phyloP scores from a whole-genome alignment of 2,888 invertebrate genomes.

The Dolichopus griseipennis region DNA sequence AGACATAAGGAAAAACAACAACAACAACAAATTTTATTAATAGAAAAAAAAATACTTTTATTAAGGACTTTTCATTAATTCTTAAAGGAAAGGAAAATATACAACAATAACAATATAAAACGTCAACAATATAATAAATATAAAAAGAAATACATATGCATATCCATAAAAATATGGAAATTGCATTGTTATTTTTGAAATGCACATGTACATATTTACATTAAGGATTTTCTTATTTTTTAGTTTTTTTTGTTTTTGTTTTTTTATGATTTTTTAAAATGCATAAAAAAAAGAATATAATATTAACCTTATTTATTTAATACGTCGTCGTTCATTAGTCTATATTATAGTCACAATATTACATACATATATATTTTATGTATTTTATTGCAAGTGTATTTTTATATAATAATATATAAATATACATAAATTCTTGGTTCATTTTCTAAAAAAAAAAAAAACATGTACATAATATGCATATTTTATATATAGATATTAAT shows the following conservation, averaged over 20 bases:
- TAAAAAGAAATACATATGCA: not conserved
- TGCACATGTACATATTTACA: not conserved
- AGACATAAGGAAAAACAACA: not conserved
- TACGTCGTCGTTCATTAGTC: not conserved
- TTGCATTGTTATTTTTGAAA: not conserved
- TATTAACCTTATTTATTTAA: not conserved
- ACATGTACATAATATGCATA: too few relatives aligned
- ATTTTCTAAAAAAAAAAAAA: too few relatives aligned
- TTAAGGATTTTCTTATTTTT: not conserved
- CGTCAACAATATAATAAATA: not conserved
- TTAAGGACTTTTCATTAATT: constrained; percentile 1
- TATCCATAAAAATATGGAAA: not conserved
- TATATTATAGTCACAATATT: too few relatives aligned
- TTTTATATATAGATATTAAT: too few relatives aligned
- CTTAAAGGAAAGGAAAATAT: not conserved
- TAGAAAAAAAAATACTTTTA: not conserved
- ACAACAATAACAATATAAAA: not conserved
- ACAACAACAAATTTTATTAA: too few relatives aligned
- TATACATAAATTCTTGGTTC: not conserved
- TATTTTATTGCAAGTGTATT: too few relatives aligned
- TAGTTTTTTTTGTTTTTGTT: not conserved
- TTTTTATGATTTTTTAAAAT: not conserved
- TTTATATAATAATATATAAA: not conserved
- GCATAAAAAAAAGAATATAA: not conserved
- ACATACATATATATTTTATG: too few relatives aligned